Evolutionary conservation across 2,797 vertebrate species (phyloP).

Genomic region (Cheirogaleus major): DNA sequence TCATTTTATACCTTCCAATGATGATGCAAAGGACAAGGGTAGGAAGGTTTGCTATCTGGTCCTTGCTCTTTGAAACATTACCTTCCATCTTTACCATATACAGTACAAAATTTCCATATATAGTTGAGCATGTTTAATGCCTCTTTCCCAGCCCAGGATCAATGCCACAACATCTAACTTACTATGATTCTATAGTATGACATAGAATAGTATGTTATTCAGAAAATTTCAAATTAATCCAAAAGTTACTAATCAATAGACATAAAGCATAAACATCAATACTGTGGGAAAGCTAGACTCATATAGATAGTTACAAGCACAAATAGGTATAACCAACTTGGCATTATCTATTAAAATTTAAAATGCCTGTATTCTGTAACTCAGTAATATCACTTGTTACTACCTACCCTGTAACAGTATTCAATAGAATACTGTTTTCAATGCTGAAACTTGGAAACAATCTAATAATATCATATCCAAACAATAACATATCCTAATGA

Average conservation of each 20-base stretch:
- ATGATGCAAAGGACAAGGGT: background rate
- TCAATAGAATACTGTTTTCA: background rate
- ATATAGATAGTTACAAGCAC: background rate
- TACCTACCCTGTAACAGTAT: background rate
- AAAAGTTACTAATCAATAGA: background rate
- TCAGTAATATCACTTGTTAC: background rate
- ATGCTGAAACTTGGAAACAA: background rate
- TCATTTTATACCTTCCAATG: background rate
- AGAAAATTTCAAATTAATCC: conserved; percentile 15
- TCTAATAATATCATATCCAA: background rate
- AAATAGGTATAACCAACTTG: background rate
- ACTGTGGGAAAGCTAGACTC: background rate
- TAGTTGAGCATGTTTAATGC: background rate
- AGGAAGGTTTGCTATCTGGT: background rate
- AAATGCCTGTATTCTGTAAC: background rate
- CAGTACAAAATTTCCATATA: background rate
- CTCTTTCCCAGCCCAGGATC: background rate
- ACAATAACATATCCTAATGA: background rate
- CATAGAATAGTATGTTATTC: background rate
- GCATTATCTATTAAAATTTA: background rate
- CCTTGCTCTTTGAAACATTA: background rate
- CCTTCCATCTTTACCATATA: background rate
- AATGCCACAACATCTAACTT: background rate
- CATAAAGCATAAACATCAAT: background rate
- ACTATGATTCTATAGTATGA: background rate